Evolutionary conservation across 2,888 invertebrate species (phyloP).

Genomic region (Morpho helenor): DNA sequence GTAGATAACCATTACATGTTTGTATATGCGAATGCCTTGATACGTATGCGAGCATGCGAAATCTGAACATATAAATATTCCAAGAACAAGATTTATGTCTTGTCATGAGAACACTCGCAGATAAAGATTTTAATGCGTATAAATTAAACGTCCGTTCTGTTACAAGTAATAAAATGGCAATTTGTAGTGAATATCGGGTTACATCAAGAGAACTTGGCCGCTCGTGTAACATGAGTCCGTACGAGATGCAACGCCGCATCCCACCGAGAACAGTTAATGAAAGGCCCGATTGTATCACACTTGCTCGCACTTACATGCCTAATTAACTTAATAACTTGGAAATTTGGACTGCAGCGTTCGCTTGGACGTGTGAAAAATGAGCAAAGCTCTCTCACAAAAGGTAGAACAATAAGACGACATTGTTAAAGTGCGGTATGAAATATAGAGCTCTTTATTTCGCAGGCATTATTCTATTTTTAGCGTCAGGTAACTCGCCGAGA

Average conservation of each 20-base stretch:
- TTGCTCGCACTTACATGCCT: slow-evolving; percentile 44
- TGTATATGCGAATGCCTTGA: too few species aligned
- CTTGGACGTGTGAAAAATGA: slow-evolving; percentile 13
- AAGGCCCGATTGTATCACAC: slow-evolving; percentile 37
- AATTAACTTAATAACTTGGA: slow-evolving; percentile 51
- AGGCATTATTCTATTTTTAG: slow-evolving; percentile 49
- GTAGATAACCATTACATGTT: too few species aligned
- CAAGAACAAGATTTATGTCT: not conserved
- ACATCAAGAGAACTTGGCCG: slow-evolving; percentile 46
- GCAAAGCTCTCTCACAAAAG: slow-evolving; percentile 25
- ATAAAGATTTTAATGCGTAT: slow-evolving; percentile 10
- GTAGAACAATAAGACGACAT: slow-evolving; percentile 32
- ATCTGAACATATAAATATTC: too few species aligned
- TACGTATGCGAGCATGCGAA: too few species aligned
- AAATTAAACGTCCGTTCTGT: slow-evolving; percentile 21
- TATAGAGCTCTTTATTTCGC: slow-evolving; percentile 44
- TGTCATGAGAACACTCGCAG: not conserved
- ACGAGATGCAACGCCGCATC: slow-evolving; percentile 32
- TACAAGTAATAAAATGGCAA: slow-evolving; percentile 27
- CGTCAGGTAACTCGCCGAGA: slow-evolving; percentile 46
- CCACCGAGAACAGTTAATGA: slow-evolving; percentile 33
- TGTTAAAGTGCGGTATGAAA: slow-evolving; percentile 40
- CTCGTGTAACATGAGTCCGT: slow-evolving; percentile 34
- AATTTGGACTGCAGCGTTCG: slow-evolving; percentile 9
- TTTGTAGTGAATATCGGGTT: slow-evolving; percentile 37